phyloP scores from a whole-genome alignment of 2,113 vertebrate species.

The Eretmochelys imbricata region DNA sequence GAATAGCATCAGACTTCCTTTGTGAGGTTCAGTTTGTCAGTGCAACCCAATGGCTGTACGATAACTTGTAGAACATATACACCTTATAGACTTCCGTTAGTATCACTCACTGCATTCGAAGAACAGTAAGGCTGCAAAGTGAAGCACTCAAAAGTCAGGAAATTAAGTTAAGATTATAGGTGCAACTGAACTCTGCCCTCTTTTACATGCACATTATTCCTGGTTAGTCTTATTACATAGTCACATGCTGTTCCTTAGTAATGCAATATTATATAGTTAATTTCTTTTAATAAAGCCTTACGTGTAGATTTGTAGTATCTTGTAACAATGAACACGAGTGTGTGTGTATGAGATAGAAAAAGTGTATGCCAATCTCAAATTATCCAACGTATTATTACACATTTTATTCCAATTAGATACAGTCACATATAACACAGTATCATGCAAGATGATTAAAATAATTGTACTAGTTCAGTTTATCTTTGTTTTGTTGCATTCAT shows the following conservation, averaged over 20 bases:
- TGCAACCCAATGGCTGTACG: not conserved
- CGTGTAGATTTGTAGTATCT: not conserved
- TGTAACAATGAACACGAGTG: not conserved
- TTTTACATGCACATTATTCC: not conserved
- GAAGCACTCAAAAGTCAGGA: not conserved
- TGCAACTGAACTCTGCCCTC: not conserved
- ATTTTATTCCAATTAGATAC: no score
- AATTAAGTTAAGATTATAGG: not conserved
- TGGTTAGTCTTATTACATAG: not conserved
- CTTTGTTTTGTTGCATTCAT: not conserved
- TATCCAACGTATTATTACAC: no score
- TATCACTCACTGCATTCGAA: not conserved
- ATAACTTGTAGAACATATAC: not conserved
- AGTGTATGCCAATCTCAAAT: no score
- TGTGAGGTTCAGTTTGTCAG: not conserved
- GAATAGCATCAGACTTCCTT: not conserved
- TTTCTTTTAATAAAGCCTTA: not conserved
- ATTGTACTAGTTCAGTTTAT: not conserved
- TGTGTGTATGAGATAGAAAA: not conserved
- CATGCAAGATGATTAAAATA: no score
- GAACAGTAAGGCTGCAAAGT: not conserved
- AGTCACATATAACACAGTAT: no score
- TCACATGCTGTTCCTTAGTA: not conserved
- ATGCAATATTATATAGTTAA: not conserved
- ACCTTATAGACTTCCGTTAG: not conserved